Percentiles rank a stretch among this genome's conserved stretches.
phyloP scores from a whole-genome alignment of 2,888 invertebrate genomes.

The Stenchaetothrips biformis region DNA sequence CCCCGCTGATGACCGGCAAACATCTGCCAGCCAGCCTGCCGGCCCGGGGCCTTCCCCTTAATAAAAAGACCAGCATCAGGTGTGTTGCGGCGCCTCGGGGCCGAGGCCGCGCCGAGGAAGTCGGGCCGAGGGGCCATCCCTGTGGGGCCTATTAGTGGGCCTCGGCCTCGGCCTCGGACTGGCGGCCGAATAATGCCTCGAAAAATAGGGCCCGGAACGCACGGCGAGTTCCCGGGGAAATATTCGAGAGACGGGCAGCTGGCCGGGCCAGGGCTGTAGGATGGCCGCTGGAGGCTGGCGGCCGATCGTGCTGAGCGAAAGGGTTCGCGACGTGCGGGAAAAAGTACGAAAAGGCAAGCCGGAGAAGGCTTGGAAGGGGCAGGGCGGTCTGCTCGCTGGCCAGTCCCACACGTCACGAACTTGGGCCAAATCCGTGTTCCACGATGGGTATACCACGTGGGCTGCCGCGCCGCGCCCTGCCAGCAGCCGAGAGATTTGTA shows the following conservation, averaged over 20 bases:
- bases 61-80: neutral
- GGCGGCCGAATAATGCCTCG: neutral
- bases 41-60: neutral
- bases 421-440: constrained; percentile 24
- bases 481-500: neutral
- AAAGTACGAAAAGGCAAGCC: neutral
- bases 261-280: no score
- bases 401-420: constrained; percentile 12
- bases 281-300: no score
- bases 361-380: neutral
- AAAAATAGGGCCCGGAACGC: neutral
- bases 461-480: neutral
- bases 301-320: neutral
- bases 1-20: neutral
- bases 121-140: neutral
- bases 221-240: neutral
- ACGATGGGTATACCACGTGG: neutral
- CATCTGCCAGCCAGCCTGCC: neutral
- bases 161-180: neutral
- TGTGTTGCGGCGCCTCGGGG: neutral
- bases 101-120: neutral
- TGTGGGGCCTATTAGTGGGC: constrained; percentile 3
- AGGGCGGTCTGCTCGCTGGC: neutral
- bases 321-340: neutral
- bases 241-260: neutral